Base-by-base conservation (phyloP, 2,113 vertebrate species). In the Indicator maculatus region DNA sequence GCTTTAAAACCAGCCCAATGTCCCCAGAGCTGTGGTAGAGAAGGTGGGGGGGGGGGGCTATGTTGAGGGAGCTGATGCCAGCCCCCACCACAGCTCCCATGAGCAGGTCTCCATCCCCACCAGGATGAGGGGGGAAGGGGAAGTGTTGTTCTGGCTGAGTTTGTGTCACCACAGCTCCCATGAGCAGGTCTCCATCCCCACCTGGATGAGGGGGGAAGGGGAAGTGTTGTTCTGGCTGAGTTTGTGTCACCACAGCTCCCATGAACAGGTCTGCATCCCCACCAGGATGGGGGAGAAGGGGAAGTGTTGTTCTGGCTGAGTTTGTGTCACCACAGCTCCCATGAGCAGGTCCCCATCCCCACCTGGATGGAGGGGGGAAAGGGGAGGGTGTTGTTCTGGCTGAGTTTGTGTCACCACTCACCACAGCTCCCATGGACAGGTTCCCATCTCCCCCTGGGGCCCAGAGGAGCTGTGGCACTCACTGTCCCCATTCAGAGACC, bases 71-170 rank as follows among this genome's bases (percentile, higher is more conserved):
- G 50, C 41, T 26, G 44, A 17, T 33, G 36, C 16, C 2, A 2
- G 33, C 0, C 0, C 38, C 41, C 41, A 23, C 5, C 2, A 0
- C 52, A 18, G 55, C 24, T 30, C 44, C 45, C 59, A 17, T 1
- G 4, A 18, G 36, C 15, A 26, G 31, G 13, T 24, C 26, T 41
- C 28, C 1, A 11, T 50, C 59, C 24, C 77, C 15, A 3, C 16
- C 45, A 56, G 17, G 23, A 52, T 24, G 23, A 44, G 41, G 23
- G 9, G 2, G 27, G 9, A 36, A 36, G 36, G 36, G 36, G 36
- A 8, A 36, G 36, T 36, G 23, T 77, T 70, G n/a, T 69, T 41
- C 28, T 5, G 3, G 58, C 6, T 17, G 60, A 16, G 50, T n/a
- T 24, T 39, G 28, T 39, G 23, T n/a, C 39, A 21, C 6, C 2